A percentile compares a stretch with the other conserved stretches of the same genome.
Conservation (phyloP, 1,140 invertebrate species). For the Cepaea nemoralis region DNA sequence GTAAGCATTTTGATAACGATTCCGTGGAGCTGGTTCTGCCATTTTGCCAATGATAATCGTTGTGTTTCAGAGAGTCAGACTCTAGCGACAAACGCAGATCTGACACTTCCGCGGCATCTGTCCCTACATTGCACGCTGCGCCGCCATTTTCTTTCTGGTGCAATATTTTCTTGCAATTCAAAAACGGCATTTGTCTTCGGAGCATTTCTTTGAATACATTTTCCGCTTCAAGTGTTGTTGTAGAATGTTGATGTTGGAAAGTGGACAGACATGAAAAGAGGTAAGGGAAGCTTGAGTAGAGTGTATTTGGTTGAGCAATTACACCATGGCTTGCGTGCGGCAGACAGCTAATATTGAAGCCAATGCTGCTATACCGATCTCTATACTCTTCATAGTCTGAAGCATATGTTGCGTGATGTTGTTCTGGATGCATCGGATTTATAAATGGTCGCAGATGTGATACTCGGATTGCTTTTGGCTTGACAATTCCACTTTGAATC, state of each 20-base stretch:
- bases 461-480: not conserved
- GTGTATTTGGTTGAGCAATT: not conserved
- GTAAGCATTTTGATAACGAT: not conserved
- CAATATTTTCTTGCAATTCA: not conserved
- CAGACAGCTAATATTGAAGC: not conserved
- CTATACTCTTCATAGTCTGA: not conserved
- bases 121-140: not conserved
- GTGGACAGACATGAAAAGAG: not conserved
- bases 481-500: not conserved
- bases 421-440: not conserved
- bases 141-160: not conserved
- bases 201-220: not conserved
- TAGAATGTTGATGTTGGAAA: not conserved
- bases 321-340: not conserved
- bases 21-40: not conserved
- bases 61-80: not conserved
- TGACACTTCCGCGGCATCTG: not conserved
- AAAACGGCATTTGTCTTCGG: not conserved
- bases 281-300: not conserved
- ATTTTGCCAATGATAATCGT: not conserved
- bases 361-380: not conserved
- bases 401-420: not conserved
- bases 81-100: not conserved
- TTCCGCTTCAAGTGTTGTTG: not conserved
- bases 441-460: not conserved